These are phyloP conservation scores for Chaetura pelagica DNA, from an alignment of 2,113 vertebrate species.

Conservation along the genomic window DNA sequence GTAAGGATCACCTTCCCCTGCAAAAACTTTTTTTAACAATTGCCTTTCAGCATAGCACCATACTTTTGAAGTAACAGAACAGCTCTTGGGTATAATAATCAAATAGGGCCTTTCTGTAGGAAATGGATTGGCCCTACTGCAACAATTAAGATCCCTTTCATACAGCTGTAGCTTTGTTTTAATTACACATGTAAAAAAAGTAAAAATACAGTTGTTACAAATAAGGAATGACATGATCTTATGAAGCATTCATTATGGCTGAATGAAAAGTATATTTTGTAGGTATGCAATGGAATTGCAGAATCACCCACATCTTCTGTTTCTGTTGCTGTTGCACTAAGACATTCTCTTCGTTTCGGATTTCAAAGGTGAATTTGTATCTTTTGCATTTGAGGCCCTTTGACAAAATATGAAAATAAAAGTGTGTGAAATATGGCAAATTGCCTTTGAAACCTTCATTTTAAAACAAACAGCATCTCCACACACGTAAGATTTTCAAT, in stretches of 20 bases:
- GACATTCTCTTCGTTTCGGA: constrained; percentile 36
- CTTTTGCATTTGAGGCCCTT: background rate
- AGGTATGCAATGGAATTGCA: constrained; percentile 84
- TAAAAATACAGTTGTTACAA: background rate
- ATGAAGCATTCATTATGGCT: background rate
- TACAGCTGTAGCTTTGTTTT: background rate
- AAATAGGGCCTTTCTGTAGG: background rate
- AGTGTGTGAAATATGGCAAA: background rate
- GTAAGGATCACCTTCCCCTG: background rate
- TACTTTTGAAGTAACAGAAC: background rate
- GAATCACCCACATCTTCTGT: constrained; percentile 62
- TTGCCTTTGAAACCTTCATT: background rate
- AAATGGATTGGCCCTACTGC: background rate
- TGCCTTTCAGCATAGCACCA: background rate
- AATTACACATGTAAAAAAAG: background rate
- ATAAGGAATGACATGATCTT: background rate
- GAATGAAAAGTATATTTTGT: background rate
- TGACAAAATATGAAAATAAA: background rate
- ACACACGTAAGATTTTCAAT: accelerated
- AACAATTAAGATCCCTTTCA: background rate
- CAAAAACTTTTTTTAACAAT: background rate
- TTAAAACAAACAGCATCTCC: background rate
- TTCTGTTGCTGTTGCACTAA: constrained; percentile 74
- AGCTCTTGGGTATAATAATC: background rate
- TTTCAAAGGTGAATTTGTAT: constrained; percentile 65